These are phyloP conservation scores for Dreissena polymorpha DNA, from an alignment of 1,140 invertebrate genomes.

Conservation along the genomic window DNA sequence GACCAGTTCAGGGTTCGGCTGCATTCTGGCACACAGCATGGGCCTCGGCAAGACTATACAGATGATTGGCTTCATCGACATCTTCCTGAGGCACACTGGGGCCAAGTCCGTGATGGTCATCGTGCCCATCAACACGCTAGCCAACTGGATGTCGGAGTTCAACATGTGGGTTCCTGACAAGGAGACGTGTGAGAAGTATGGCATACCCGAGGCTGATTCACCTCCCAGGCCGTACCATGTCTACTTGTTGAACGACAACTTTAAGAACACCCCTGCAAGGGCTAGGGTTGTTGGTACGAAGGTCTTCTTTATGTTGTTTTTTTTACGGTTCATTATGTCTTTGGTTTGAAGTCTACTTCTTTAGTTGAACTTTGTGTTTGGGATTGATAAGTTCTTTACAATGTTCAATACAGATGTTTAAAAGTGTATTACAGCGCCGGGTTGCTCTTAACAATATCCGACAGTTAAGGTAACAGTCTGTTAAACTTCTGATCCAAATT, in stretches of 20 bases:
- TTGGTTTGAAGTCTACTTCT: no score
- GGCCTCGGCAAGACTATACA: slow-evolving; percentile 98
- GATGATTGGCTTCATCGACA: slow-evolving; percentile 96
- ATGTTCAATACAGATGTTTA: no score
- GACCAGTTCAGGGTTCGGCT: slow-evolving; percentile 96
- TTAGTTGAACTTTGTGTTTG: no score
- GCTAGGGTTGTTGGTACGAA: slow-evolving; percentile 85
- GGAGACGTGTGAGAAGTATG: slow-evolving; percentile 50
- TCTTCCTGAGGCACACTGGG: slow-evolving; percentile 95
- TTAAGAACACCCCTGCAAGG: slow-evolving; percentile 93
- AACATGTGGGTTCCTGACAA: slow-evolving; percentile 94
- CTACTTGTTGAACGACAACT: slow-evolving; percentile 95
- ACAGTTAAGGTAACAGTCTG: no score
- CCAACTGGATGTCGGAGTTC: slow-evolving; percentile 99
- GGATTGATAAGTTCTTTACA: no score
- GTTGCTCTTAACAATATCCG: no score
- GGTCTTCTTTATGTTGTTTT: no score
- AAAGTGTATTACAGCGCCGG: no score
- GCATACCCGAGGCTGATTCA: slow-evolving; percentile 42
- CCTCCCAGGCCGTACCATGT: slow-evolving; percentile 92
- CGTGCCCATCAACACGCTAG: slow-evolving; percentile 99
- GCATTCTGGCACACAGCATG: slow-evolving; percentile 99
- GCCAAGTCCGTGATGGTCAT: slow-evolving; percentile 95
- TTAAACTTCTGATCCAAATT: no score
- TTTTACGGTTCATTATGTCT: no score